Base-by-base conservation (phyloP, 2,113 vertebrate species). In the Actenoides lindsayi region DNA sequence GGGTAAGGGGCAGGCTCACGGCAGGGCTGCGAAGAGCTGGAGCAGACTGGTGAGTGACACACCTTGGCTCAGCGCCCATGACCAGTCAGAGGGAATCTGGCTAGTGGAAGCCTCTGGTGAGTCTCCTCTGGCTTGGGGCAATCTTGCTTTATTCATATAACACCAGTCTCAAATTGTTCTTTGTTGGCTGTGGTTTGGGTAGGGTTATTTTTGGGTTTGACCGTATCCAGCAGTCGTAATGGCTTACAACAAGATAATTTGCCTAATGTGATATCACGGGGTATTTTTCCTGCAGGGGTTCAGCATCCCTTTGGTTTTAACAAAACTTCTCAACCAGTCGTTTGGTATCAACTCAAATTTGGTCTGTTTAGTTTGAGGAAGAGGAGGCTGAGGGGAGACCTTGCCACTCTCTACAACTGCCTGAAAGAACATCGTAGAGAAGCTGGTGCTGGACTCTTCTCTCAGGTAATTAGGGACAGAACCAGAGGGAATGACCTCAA, bases 51-150 rank as follows among this genome's bases (percentile, higher is more conserved):
- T 3, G 5, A 8, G 63, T 57, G 37, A 69, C 33, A 44, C 23
- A 67, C 6, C 46, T 77, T 51, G 42, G 21, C 59, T 73, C 27
- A 42, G 35, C 42, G 16, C 41, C 1, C 0, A 25, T 41, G 62
- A n/a, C 39, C 0, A 0, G n/a, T 37, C 0, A 1, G 54, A 68
- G 3, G 4, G 68, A 70, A 27, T n/a, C 24, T 59, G 50, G 12
- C 16, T 76, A 30, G 33, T 0, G 6, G 65, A 27, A 44, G 9
- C 25, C 28, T 17, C 4, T 13, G 46, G 12, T 30, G 10, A 23
- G 9, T 30, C 21, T 78, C 17, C 54, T 9, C 30, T 25, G 62
- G 7, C 67, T 59, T 64, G 60, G 12, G 14, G 14, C 50, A 77
- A 50, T 44, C 23, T 60, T 77, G 16, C 9, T 83, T 63, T 65